Conservation (phyloP, 2,797 vertebrate genomes). For the Dromococcyx pavoninus region DNA sequence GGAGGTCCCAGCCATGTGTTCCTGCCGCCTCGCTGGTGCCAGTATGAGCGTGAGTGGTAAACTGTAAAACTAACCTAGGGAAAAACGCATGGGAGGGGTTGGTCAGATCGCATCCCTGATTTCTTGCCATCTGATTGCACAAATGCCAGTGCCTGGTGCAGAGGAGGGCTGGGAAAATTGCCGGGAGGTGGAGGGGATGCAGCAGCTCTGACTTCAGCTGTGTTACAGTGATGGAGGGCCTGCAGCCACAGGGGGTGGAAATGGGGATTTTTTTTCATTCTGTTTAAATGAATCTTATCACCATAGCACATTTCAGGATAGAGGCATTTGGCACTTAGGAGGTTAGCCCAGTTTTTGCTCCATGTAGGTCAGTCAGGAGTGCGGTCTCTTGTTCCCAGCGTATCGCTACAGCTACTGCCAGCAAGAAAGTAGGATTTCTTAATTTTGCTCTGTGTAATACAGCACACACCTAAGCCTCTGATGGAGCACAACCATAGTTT, state of each 20-base stretch:
- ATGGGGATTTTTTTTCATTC: neutral
- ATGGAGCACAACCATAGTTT: conserved; percentile 17
- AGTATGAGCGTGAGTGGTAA: neutral
- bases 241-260: accelerated
- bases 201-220: neutral
- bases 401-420: neutral
- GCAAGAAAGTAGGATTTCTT: neutral
- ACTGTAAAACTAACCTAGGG: conserved; percentile 9
- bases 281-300: neutral
- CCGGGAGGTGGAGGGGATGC: neutral
- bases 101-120: conserved; percentile 29
- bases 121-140: conserved; percentile 27
- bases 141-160: neutral
- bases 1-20: conserved; percentile 19
- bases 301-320: neutral
- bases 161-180: neutral
- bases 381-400: neutral
- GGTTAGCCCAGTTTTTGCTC: neutral
- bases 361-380: neutral
- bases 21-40: conserved; percentile 49
- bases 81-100: neutral
- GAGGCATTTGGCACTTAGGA: neutral
- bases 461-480: conserved; percentile 30
- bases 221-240: neutral
- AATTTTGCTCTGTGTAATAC: neutral